Evolutionary conservation across 1,140 invertebrate species (phyloP).

Genomic region (Drosophila carrolli): DNA sequence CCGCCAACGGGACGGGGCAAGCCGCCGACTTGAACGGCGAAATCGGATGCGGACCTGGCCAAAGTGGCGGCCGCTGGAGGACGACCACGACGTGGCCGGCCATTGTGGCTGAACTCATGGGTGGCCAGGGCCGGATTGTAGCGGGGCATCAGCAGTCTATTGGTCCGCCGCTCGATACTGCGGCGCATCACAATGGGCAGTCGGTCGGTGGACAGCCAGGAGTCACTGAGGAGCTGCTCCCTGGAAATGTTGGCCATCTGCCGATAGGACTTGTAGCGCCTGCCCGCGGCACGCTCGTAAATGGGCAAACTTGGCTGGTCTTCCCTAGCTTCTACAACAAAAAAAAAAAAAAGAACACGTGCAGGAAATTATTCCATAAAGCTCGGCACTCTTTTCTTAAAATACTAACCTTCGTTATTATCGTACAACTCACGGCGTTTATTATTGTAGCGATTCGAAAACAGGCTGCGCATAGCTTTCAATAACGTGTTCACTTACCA

Average conservation of each 20-base stretch:
- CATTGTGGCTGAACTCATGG: constrained; percentile 35
- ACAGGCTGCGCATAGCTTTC: constrained; percentile 25
- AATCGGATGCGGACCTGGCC: constrained; percentile 17
- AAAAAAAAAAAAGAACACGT: too few species aligned
- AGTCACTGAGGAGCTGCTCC: constrained; percentile 4
- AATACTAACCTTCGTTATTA: constrained; percentile 26
- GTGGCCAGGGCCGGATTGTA: constrained; percentile 12
- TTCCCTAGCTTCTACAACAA: constrained; percentile 6
- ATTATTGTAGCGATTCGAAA: constrained; percentile 36
- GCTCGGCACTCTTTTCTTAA: neutral
- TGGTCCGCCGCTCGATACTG: constrained; percentile 5
- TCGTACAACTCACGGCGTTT: constrained; percentile 31
- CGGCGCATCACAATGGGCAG: constrained; percentile 23
- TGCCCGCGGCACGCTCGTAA: constrained; percentile 9
- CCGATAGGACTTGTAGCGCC: constrained; percentile 4
- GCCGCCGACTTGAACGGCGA: constrained; percentile 29
- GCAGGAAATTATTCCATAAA: neutral
- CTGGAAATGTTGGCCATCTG: neutral
- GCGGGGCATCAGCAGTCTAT: neutral
- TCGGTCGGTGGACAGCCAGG: constrained; percentile 20
- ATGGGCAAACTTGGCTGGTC: constrained; percentile 15
- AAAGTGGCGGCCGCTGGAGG: neutral
- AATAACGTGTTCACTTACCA: too few species aligned
- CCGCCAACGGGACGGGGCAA: fast-evolving
- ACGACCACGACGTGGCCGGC: constrained; percentile 16